phyloP scores from a whole-genome alignment of 2,888 invertebrate species.

The Ligdia adustata region DNA sequence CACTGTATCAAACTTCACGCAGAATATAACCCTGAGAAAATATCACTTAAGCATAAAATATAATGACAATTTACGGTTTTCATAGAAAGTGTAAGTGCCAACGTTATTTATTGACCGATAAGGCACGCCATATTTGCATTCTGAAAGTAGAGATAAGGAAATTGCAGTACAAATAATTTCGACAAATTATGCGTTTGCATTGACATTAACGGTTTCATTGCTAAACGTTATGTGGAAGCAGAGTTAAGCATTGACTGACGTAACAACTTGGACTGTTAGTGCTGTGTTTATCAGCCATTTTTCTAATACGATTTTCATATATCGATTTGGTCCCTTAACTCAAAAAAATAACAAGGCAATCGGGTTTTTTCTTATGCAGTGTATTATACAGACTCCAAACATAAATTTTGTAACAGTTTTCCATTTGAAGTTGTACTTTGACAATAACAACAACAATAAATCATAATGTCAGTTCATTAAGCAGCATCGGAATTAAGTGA shows the following conservation, averaged over 20 bases:
- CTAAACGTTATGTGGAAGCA: conserved; percentile 46
- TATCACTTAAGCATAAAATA: conserved; percentile 32
- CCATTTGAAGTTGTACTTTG: no score
- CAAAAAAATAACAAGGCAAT: no score
- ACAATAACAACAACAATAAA: no score
- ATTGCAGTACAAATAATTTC: conserved; percentile 45
- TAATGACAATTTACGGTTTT: conserved; percentile 37
- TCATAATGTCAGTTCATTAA: conserved; percentile 45
- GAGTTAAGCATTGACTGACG: conserved; percentile 39
- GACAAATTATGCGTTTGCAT: conserved; percentile 42
- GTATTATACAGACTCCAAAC: no score
- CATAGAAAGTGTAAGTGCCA: conserved; percentile 51
- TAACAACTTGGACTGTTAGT: background rate
- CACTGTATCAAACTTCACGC: no score
- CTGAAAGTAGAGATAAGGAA: conserved; percentile 43
- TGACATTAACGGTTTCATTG: conserved; percentile 44
- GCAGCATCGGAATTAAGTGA: conserved; percentile 52
- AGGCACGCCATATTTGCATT: conserved; percentile 47
- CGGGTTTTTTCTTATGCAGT: no score
- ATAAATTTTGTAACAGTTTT: no score
- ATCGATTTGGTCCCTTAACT: no score
- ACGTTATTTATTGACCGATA: conserved; percentile 47
- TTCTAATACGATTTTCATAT: no score
- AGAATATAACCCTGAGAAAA: conserved; percentile 24
- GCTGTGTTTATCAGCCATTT: no score